phyloP scores from a whole-genome alignment of 2,888 invertebrate species.

The Colostygia pectinataria region DNA sequence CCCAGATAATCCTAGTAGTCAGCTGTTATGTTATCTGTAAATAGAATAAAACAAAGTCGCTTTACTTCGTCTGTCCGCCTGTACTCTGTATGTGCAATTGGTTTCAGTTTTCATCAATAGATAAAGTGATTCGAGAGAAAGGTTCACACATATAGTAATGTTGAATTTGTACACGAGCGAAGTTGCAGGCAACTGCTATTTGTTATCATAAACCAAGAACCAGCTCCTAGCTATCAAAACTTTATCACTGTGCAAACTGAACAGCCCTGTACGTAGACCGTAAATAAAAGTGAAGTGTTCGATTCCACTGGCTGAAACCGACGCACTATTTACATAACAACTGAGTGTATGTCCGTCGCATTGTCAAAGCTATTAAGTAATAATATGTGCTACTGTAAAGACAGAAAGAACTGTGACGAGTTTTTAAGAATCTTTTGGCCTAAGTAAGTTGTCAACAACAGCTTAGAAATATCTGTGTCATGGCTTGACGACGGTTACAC shows the following conservation, averaged over 20 bases:
- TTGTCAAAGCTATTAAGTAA: conserved; percentile 2
- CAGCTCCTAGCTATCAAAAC: not conserved
- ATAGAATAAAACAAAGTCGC: too few species aligned
- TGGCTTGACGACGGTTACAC: too few species aligned
- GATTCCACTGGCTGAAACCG: conserved; percentile 1
- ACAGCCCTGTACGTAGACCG: conserved; percentile 1
- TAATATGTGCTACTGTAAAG: not conserved
- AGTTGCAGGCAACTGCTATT: too few species aligned
- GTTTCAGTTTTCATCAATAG: too few species aligned
- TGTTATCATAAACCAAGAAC: not conserved
- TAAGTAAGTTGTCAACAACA: not conserved
- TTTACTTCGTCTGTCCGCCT: too few species aligned
- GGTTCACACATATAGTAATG: too few species aligned
- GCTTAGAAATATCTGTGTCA: too few species aligned
- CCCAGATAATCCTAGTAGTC: too few species aligned
- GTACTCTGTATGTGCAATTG: too few species aligned
- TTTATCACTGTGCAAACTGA: not conserved
- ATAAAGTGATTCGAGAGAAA: too few species aligned
- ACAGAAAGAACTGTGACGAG: not conserved
- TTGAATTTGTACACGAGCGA: too few species aligned
- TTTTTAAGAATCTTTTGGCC: not conserved
- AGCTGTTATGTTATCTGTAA: too few species aligned
- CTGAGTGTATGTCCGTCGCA: conserved; percentile 1
- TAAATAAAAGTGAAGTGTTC: conserved; percentile 11
- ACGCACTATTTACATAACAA: conserved; percentile 13